Evolutionary conservation across 2,797 vertebrate species (phyloP).

Genomic region (Halcyon badia): DNA sequence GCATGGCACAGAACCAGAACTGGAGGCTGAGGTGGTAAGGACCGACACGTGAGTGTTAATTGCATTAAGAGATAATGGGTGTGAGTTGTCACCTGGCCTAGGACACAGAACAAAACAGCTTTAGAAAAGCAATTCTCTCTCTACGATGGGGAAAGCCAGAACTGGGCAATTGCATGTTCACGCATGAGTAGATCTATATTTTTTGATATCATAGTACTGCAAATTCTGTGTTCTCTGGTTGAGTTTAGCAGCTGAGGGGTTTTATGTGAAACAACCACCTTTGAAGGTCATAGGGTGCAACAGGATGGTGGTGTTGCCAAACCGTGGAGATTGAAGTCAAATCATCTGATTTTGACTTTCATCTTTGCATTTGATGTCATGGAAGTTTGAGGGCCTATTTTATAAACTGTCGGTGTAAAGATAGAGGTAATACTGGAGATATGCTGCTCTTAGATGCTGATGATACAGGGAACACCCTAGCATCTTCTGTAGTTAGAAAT

Average conservation of each 20-base stretch:
- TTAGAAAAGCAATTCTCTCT: not conserved
- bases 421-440: not conserved
- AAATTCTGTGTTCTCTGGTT: not conserved
- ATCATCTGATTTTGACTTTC: not conserved
- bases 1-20: not conserved
- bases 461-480: not conserved
- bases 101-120: not conserved
- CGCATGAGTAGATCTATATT: not conserved
- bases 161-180: not conserved
- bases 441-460: not conserved
- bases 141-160: not conserved
- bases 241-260: not conserved
- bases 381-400: not conserved
- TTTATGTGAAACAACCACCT: not conserved
- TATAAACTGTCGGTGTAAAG: not conserved
- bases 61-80: slow-evolving; percentile 33
- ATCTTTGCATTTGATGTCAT: not conserved
- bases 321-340: not conserved
- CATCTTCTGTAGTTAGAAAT: not conserved
- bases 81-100: slow-evolving; percentile 1
- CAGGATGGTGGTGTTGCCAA: not conserved
- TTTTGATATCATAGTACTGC: not conserved
- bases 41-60: slow-evolving; percentile 21
- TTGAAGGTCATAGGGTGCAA: not conserved
- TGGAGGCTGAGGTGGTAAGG: slow-evolving; percentile 15